These are phyloP conservation scores for Gymnocheta viridis DNA, from an alignment of 2,888 invertebrate genomes.

Conservation along the genomic window DNA sequence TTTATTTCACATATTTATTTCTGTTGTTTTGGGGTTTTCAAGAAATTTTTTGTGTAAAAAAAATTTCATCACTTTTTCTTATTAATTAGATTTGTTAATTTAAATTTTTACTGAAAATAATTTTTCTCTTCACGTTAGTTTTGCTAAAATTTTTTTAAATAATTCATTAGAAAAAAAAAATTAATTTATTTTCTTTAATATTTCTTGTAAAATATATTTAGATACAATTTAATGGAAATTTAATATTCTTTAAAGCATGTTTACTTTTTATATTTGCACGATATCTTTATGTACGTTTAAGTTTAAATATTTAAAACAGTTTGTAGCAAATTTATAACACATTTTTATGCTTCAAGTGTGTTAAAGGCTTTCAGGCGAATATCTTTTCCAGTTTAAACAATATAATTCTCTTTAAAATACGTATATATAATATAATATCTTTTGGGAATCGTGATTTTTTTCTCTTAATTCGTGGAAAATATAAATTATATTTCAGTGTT, in stretches of 20 bases:
- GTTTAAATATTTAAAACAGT: conserved; percentile 16
- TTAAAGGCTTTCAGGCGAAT: conserved; percentile 16
- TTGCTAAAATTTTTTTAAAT: background rate
- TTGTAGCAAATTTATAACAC: background rate
- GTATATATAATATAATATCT: too few species aligned
- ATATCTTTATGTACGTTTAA: conserved; percentile 7
- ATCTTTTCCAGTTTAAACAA: background rate
- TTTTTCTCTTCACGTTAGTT: conserved; percentile 20
- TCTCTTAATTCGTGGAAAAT: too few species aligned
- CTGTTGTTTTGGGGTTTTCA: too few species aligned
- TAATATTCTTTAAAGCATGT: conserved; percentile 37
- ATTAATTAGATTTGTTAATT: conserved; percentile 52
- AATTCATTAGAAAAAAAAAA: background rate
- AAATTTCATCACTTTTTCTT: conserved; percentile 61
- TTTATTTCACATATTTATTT: background rate
- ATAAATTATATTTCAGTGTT: too few species aligned
- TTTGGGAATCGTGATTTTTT: background rate
- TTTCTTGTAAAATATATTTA: conserved; percentile 6
- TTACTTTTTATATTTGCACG: conserved; percentile 47
- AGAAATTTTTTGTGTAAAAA: conserved; percentile 32
- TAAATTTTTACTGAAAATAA: background rate
- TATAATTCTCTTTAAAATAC: background rate
- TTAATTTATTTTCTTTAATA: background rate
- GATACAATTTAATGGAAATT: background rate
- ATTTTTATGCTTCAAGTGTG: conserved; percentile 6